Percentiles rank a stretch among this genome's conserved stretches.
Conservation (phyloP, 1,140 invertebrate species). For the Lepidostoma basale region DNA sequence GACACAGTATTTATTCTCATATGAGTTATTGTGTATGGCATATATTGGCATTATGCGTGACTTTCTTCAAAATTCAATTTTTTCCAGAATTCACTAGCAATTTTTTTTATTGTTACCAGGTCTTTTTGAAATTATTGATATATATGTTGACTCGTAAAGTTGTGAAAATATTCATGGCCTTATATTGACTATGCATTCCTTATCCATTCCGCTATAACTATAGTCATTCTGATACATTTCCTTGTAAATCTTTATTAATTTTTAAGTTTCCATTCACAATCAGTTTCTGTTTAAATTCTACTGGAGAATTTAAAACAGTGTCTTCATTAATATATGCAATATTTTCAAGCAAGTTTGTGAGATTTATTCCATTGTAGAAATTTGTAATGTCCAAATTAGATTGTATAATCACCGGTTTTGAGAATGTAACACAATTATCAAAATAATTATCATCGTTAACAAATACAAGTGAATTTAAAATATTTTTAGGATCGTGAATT, state of each 20-base stretch:
- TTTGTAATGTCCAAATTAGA: slow-evolving; percentile 26
- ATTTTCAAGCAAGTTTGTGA: slow-evolving; percentile 27
- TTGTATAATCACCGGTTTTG: slow-evolving; percentile 15
- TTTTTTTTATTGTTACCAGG: no score
- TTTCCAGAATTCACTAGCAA: no score
- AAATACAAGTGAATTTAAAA: slow-evolving; percentile 21
- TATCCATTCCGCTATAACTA: slow-evolving; percentile 36
- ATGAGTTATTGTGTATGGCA: no score
- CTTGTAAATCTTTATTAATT: slow-evolving; percentile 20
- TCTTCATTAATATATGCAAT: slow-evolving; percentile 29
- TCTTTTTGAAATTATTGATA: no score
- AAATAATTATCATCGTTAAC: slow-evolving; percentile 28
- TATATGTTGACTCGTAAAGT: neutral
- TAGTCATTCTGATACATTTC: slow-evolving; percentile 28
- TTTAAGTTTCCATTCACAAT: slow-evolving; percentile 27
- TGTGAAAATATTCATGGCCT: neutral
- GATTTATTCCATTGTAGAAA: slow-evolving; percentile 29
- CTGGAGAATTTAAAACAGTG: slow-evolving; percentile 9
- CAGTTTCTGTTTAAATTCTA: slow-evolving; percentile 31
- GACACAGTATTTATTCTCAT: no score
- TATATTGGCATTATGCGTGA: no score
- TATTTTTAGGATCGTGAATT: slow-evolving; percentile 19
- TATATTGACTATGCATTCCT: no score
- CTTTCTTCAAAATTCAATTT: no score
- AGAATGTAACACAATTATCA: slow-evolving; percentile 33